phyloP scores from a whole-genome alignment of 2,797 vertebrate species.

The Loris lydekkerianus region DNA sequence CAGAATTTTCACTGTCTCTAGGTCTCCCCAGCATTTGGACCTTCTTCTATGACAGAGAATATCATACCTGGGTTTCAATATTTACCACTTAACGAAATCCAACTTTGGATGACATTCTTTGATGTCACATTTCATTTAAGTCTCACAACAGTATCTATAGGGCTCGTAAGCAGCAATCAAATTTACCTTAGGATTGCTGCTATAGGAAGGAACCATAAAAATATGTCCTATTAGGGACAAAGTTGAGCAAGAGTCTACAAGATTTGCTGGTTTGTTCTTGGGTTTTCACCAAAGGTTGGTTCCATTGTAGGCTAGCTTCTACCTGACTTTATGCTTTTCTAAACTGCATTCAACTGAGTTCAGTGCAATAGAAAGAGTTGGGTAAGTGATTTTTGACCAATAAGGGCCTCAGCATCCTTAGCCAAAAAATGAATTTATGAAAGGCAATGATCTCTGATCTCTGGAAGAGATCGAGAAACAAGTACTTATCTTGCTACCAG shows the following conservation, averaged over 20 bases:
- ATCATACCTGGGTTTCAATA: background rate
- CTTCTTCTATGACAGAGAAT: background rate
- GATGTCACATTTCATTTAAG: constrained; percentile 27
- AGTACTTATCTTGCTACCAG: background rate
- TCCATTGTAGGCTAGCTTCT: background rate
- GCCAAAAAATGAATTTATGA: background rate
- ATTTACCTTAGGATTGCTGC: background rate
- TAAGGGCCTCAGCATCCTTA: background rate
- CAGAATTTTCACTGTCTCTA: background rate
- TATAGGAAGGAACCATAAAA: background rate
- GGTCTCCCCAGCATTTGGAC: background rate
- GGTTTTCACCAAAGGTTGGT: constrained; percentile 6
- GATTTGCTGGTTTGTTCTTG: background rate
- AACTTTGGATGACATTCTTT: background rate
- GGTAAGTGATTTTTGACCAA: background rate
- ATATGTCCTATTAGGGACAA: background rate
- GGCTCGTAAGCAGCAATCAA: background rate
- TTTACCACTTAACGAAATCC: constrained; percentile 17
- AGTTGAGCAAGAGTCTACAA: background rate
- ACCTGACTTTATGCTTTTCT: background rate
- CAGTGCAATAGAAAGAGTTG: background rate
- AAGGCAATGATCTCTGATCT: background rate
- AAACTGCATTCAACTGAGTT: background rate
- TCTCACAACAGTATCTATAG: background rate
- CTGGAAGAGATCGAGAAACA: background rate